A percentile compares a stretch with the other conserved stretches of the same genome.
These are phyloP conservation scores for Aramus guarauna DNA, from an alignment of 2,113 vertebrate species.

Conservation along the genomic window DNA sequence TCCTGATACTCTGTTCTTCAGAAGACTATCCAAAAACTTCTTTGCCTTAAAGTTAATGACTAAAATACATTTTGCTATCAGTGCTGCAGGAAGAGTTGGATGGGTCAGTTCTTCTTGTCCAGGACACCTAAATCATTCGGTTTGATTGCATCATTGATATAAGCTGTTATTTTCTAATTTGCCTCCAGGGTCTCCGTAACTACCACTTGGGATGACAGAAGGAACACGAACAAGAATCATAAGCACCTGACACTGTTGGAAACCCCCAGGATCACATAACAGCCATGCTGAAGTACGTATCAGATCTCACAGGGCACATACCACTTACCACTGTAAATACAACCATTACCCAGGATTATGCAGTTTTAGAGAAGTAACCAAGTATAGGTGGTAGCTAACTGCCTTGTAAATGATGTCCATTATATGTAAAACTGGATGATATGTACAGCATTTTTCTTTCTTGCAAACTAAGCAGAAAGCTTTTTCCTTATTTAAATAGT, in stretches of 20 bases:
- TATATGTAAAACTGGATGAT: not conserved
- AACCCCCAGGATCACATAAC: not conserved
- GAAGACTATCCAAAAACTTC: not conserved
- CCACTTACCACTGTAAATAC: not conserved
- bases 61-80: not conserved
- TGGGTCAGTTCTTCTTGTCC: not conserved
- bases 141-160: not conserved
- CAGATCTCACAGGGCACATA: not conserved
- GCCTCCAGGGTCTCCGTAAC: not conserved
- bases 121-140: not conserved
- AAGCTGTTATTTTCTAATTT: constrained; percentile 22
- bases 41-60: not conserved
- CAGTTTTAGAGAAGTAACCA: not conserved
- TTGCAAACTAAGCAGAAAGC: not conserved
- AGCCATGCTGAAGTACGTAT: not conserved
- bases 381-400: not conserved
- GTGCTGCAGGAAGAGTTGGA: not conserved
- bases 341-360: not conserved
- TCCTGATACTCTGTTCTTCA: not conserved
- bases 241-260: not conserved
- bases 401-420: not conserved
- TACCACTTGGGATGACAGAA: not conserved
- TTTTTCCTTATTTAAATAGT: not conserved
- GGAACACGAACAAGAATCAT: not conserved
- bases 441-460: not conserved